Percentiles rank a stretch among this genome's conserved stretches.
Conservation (phyloP, 2,888 invertebrate genomes). For the Harpalus rubripes region DNA sequence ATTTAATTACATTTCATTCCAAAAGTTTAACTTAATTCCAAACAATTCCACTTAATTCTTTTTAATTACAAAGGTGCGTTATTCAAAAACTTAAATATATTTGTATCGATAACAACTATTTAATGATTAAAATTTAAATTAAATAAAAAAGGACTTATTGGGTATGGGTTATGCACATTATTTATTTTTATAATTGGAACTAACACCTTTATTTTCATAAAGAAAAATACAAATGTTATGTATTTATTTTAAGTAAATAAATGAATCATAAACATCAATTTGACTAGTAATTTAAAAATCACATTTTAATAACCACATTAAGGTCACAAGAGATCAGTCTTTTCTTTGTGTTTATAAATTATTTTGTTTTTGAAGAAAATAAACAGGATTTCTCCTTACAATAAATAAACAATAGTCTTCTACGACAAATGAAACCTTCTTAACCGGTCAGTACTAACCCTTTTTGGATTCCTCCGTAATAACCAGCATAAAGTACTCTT, state of each 20-base stretch:
- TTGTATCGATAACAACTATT: neutral
- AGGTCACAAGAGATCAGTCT: neutral
- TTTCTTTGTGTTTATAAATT: neutral
- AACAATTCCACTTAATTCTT: conserved; percentile 7
- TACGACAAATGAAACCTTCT: conserved; percentile 12
- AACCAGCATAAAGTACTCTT: conserved; percentile 42
- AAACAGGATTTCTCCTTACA: neutral
- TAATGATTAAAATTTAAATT: too few species aligned
- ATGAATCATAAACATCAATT: neutral
- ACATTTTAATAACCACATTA: neutral
- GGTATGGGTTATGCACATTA: conserved; percentile 1
- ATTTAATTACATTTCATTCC: neutral
- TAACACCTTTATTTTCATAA: conserved; percentile 9
- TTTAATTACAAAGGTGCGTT: neutral
- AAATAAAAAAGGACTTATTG: neutral
- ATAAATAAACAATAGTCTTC: neutral
- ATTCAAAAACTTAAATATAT: neutral
- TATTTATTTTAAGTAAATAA: conserved; percentile 1
- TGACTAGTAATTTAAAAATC: conserved; percentile 1
- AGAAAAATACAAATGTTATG: neutral
- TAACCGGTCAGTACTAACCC: conserved; percentile 35
- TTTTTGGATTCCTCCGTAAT: conserved; percentile 7
- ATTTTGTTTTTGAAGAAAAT: neutral
- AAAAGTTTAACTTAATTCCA: neutral
- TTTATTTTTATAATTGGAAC: conserved; percentile 7